Evolutionary conservation across 2,113 vertebrate genomes (phyloP), one percentile per base, ranked within the genome.

Genomic region (Phylloscopus trochiloides): DNA sequence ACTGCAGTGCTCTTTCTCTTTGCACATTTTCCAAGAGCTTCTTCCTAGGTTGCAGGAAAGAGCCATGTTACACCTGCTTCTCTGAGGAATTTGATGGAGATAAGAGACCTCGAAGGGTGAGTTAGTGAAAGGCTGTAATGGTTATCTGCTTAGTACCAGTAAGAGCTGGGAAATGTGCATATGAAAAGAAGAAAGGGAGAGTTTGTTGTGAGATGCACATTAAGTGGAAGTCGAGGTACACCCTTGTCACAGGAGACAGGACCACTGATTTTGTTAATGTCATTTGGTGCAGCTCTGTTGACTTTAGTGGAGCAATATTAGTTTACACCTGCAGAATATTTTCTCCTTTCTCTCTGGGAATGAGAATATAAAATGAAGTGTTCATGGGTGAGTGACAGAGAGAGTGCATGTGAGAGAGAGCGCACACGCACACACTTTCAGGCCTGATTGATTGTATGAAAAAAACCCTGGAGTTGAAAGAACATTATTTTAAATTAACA

Each of bases 401-500:
- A 38, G 75, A 82, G 86, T 6, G 36, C 3, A 2, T 81, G 70
- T 0, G 19, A 78, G 78, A 58, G 65, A 63, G 81, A 82, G 70
- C 4, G 2, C 0, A 2, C 74, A 19, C 28, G 16, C 94, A 83
- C 75, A 3, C 54, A 6, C 90, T 91, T 93, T 84, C 79, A 96
- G 95, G 83, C 94, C 95, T 91, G 88, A 94, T 94, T 93, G 95
- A 96, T 94, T 83, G 34, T 80, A 70, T 70, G 58, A 74, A 90
- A 83, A 94, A 96, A 92, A 87, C 9, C 14, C 28, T 42, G 58
- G 63, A 94, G 79, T 92, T 93, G 94, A 90, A 94, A 92, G 95
- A 94, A 88, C 81, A 90, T 96, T 96, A 87, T 95, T 97, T 95
- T 90, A 96, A 95, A 96, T 96, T 95, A 92, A 94, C 85, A 58